These are phyloP conservation scores for Elmis aenea DNA, from an alignment of 2,888 invertebrate genomes.

Conservation along the genomic window DNA sequence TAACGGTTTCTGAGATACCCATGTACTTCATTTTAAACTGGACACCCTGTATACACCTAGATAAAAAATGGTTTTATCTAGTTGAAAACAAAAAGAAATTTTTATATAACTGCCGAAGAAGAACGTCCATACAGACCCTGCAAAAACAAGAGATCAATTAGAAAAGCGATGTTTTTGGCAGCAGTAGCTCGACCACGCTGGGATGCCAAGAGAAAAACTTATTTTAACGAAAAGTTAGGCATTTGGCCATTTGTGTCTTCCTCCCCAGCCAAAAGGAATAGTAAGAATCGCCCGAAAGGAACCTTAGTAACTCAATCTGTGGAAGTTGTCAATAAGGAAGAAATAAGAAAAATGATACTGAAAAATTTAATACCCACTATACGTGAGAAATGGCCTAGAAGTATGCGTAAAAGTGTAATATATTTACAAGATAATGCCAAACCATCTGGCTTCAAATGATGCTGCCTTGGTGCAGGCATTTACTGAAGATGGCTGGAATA, in stretches of 20 bases:
- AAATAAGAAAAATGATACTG: slow-evolving; percentile 1
- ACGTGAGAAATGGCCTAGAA: not conserved
- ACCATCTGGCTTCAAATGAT: not conserved
- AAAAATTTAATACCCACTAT: slow-evolving; percentile 1
- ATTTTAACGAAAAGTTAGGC: slow-evolving; percentile 1
- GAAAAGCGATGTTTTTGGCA: slow-evolving; percentile 1
- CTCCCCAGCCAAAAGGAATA: not conserved
- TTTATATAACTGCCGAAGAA: slow-evolving; percentile 1
- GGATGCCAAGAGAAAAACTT: not conserved
- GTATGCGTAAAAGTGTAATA: slow-evolving; percentile 1
- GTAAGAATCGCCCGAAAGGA: slow-evolving; percentile 3
- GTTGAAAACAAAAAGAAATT: not conserved
- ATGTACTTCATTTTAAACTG: too few species aligned
- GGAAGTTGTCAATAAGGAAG: not conserved
- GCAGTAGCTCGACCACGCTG: slow-evolving; percentile 1
- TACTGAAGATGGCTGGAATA: not conserved
- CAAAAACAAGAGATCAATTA: not conserved
- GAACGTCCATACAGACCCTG: not conserved
- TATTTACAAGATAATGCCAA: slow-evolving; percentile 1
- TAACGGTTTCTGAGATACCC: too few species aligned
- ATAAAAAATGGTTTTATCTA: slow-evolving; percentile 3
- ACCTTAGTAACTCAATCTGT: slow-evolving; percentile 1
- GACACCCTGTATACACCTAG: slow-evolving; percentile 1
- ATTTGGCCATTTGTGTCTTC: slow-evolving; percentile 1
- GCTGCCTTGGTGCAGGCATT: not conserved